Evolutionary conservation across 1,140 invertebrate species (phyloP).

Genomic region (Bombus difficillimus): DNA sequence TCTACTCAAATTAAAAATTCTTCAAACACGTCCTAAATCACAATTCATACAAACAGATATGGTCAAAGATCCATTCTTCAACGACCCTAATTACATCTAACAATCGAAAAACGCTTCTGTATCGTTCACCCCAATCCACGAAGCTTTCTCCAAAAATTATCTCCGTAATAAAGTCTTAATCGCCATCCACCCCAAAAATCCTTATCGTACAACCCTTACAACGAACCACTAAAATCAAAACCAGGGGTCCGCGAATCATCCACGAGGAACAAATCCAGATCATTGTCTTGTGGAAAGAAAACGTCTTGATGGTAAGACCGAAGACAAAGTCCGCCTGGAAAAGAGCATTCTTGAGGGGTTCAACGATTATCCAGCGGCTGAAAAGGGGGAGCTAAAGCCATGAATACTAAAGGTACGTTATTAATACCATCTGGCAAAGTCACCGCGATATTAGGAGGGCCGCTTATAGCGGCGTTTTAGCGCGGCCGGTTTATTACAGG

Average conservation of each 20-base stretch:
- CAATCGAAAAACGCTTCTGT: rapidly evolving
- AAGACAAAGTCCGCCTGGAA: neutral
- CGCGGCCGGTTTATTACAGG: conserved; percentile 41
- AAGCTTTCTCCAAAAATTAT: neutral
- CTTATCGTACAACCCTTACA: neutral
- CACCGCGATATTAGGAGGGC: conserved; percentile 37
- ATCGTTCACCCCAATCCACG: neutral
- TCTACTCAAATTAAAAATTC: too few relatives aligned
- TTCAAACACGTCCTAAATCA: too few relatives aligned
- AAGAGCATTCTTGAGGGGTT: too few relatives aligned
- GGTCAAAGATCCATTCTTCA: too few relatives aligned
- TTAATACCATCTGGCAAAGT: conserved; percentile 50
- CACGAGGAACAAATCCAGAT: neutral
- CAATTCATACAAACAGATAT: too few relatives aligned
- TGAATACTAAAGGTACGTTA: conserved; percentile 54
- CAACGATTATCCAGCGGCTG: neutral
- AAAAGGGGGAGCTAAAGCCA: neutral
- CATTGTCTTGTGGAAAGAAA: neutral
- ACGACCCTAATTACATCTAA: neutral
- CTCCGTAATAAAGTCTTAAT: neutral
- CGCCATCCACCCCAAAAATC: neutral
- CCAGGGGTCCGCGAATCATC: neutral
- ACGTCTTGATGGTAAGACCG: neutral
- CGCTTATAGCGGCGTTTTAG: conserved; percentile 25
- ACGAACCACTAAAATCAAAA: neutral